Conservation (phyloP, 2,113 vertebrate genomes). For the Catharus minimus region DNA sequence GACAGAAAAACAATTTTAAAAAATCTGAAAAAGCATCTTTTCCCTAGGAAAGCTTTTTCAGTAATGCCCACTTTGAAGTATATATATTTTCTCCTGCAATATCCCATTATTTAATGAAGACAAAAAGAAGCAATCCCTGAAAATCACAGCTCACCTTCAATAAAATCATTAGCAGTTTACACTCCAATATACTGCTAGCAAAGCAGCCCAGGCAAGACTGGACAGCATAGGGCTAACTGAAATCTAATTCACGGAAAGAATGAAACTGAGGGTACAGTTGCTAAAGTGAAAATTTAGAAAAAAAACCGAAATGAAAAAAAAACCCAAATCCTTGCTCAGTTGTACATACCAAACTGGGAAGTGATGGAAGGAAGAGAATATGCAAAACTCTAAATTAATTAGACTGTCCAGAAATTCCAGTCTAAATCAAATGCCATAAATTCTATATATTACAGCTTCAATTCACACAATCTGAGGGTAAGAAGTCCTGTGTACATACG, state of each 20-base stretch:
- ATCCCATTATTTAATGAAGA: not conserved
- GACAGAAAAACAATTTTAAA: not conserved
- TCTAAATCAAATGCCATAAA: not conserved
- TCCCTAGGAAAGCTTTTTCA: not conserved
- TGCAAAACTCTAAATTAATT: not conserved
- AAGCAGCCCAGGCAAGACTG: not conserved
- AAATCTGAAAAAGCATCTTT: not conserved
- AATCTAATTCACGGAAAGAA: not conserved
- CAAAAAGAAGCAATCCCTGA: not conserved
- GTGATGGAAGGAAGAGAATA: not conserved
- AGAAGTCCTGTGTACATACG: slow-evolving; percentile 70
- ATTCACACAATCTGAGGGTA: not conserved
- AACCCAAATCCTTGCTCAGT: not conserved
- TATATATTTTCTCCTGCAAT: not conserved
- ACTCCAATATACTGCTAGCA: not conserved
- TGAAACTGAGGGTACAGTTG: not conserved
- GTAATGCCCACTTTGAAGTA: not conserved
- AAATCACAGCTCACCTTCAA: not conserved
- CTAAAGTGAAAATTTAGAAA: not conserved
- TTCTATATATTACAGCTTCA: not conserved
- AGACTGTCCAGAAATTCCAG: not conserved
- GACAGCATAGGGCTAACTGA: not conserved
- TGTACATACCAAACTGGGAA: not conserved
- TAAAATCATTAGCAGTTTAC: not conserved
- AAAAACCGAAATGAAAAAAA: fast-evolving